Evolutionary conservation across 2,797 vertebrate genomes (phyloP), one percentile per base, ranked within the genome.

Genomic region (Poeciliopsis presidionis): DNA sequence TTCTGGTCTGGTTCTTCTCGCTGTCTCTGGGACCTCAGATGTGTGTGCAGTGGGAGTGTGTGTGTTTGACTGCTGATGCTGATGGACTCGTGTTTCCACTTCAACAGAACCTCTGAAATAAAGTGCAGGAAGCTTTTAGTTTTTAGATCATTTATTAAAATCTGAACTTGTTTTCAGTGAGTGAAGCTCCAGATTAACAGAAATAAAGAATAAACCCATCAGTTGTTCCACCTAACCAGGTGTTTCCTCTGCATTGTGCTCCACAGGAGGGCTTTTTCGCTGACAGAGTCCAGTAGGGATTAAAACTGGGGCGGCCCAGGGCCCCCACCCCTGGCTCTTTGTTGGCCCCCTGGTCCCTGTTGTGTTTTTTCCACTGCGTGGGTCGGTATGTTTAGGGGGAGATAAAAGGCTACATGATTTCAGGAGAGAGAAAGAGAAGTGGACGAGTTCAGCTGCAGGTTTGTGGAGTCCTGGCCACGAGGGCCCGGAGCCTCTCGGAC

Each of bases 231-330:
- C 67, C 30, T 18, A 47, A 36, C 43, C 2, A 47, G 76, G 22
- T 90, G 8, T 84, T 89, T 77, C 73, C 73, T 65, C 80, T 81
- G 84, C 85, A 87, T 91, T 94, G 92, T 92, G 85, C 83, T 76
- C 65, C 53, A 74, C 82, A 79, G 81, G 84, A 84, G 87, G 67
- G 75, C 79, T 83, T 78, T 87, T 96, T 82, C 85, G 96, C 96
- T 97, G 96, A 97, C 96, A 76, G 59, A 73, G 93, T 93, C 88
- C 87, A 87, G 81, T 81, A 70, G 93, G 96, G 95, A 96, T 96
- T 96, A 96, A 82, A 88, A 89, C 70, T 88, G 61, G 81, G 83
- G 89, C 89, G 92, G 84, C 93, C 92, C 89, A 84, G 91, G 92
- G 75, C 81, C 83, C n/a, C 83, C 67, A 3, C 11, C 76, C 76